phyloP scores from a whole-genome alignment of 1,140 invertebrate genomes.

The Asobara japonica region DNA sequence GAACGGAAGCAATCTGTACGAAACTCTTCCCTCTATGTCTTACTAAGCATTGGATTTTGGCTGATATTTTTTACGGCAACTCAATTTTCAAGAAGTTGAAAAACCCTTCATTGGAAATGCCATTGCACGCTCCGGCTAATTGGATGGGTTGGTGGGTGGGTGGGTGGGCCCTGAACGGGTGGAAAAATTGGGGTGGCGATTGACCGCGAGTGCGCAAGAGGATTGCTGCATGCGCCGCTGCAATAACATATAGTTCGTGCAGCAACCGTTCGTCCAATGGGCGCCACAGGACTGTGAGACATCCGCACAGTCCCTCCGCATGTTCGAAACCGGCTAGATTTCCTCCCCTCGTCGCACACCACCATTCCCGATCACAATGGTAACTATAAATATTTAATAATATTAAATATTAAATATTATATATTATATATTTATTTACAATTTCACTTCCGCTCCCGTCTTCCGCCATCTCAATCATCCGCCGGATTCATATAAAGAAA shows the following conservation, averaged over 20 bases:
- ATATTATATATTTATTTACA: no score
- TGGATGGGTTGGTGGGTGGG: background rate
- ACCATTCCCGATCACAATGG: slow-evolving; percentile 29
- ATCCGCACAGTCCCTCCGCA: slow-evolving; percentile 58
- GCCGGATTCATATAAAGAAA: no score
- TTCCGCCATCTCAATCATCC: no score
- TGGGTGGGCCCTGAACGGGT: background rate
- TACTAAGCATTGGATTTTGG: no score
- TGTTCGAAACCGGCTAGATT: slow-evolving; percentile 58
- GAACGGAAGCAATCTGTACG: no score
- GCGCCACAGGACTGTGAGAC: slow-evolving; percentile 37
- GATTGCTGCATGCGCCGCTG: slow-evolving; percentile 53
- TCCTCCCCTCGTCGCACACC: slow-evolving; percentile 31
- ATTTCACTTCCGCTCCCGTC: no score
- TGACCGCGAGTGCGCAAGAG: background rate
- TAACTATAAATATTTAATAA: slow-evolving; percentile 24
- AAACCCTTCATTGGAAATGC: background rate
- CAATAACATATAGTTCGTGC: slow-evolving; percentile 52
- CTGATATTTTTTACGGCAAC: no score
- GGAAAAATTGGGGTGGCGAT: background rate
- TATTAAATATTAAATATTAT: no score
- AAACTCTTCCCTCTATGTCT: no score
- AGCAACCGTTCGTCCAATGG: slow-evolving; percentile 42
- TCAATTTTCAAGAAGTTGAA: background rate
- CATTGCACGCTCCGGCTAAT: background rate